Conservation (phyloP, 2,797 vertebrate species). For the Pristis pectinata region DNA sequence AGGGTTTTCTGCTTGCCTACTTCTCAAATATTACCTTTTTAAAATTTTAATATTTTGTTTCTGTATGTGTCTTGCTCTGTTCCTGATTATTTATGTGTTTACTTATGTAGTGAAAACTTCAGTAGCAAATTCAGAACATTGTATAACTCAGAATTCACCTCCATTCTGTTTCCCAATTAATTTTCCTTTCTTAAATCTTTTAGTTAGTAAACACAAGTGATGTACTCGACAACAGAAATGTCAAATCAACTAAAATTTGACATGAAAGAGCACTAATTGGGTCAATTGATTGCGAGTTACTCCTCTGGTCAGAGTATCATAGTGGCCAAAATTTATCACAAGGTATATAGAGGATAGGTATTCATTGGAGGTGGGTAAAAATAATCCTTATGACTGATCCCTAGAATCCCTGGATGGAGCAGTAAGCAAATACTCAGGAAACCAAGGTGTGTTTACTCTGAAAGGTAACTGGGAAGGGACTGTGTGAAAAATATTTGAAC, state of each 20-base stretch:
- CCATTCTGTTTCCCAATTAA: conserved; percentile 27
- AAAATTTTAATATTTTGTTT: not conserved
- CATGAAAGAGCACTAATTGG: not conserved
- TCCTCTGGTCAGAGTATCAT: not conserved
- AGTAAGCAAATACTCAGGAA: not conserved
- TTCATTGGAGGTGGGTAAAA: not conserved
- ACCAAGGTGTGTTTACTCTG: not conserved
- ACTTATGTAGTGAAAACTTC: not conserved
- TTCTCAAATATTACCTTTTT: not conserved
- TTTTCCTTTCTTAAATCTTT: not conserved
- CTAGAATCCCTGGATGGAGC: not conserved
- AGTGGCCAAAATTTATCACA: not conserved
- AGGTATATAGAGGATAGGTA: not conserved
- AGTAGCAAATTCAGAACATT: not conserved
- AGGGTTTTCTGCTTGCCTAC: not conserved
- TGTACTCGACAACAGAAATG: not conserved
- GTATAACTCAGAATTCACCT: not conserved
- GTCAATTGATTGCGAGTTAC: not conserved
- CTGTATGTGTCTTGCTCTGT: not conserved
- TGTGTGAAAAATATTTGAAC: not conserved
- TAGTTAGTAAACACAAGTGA: not conserved
- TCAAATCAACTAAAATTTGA: no score
- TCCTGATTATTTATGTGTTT: not conserved
- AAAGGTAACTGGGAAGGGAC: not conserved
- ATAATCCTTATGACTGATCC: not conserved